A percentile compares a stretch with the other conserved stretches of the same genome.
These are phyloP conservation scores for Macroramphosus scolopax DNA, from an alignment of 2,797 vertebrate species.

Conservation along the genomic window DNA sequence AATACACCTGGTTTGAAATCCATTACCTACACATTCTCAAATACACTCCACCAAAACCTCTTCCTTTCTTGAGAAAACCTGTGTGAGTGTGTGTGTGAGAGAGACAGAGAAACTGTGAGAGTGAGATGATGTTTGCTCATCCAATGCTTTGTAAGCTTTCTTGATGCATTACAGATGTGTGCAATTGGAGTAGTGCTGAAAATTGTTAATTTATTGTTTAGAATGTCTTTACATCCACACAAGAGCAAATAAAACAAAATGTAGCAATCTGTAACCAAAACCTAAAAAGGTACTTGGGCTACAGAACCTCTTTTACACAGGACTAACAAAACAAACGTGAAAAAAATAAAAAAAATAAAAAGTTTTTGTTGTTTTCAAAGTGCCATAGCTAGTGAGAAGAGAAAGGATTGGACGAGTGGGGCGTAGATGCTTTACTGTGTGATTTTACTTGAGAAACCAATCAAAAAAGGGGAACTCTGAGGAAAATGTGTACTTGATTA, in stretches of 20 bases:
- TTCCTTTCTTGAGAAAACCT: slow-evolving; percentile 51
- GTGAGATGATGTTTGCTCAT: slow-evolving; percentile 56
- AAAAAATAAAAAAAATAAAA: slow-evolving; percentile 35
- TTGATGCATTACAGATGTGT: slow-evolving; percentile 68
- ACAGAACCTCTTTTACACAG: slow-evolving; percentile 69
- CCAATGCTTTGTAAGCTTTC: slow-evolving; percentile 71
- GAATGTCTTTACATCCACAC: slow-evolving; percentile 76
- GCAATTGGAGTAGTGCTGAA: slow-evolving; percentile 68
- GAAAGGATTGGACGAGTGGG: slow-evolving; percentile 63
- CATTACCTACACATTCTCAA: slow-evolving; percentile 58
- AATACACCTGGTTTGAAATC: slow-evolving; percentile 56
- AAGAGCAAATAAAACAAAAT: slow-evolving; percentile 73
- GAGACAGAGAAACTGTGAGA: slow-evolving; percentile 36
- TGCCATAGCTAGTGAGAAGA: slow-evolving; percentile 80
- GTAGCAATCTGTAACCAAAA: slow-evolving; percentile 76
- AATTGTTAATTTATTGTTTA: slow-evolving; percentile 75
- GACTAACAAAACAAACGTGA: slow-evolving; percentile 51
- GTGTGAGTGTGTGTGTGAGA: slow-evolving; percentile 19
- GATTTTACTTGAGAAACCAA: slow-evolving; percentile 75
- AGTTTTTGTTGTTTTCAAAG: slow-evolving; percentile 72
- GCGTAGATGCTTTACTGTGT: slow-evolving; percentile 72
- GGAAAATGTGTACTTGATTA: slow-evolving; percentile 69
- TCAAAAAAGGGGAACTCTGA: slow-evolving; percentile 66
- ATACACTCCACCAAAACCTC: slow-evolving; percentile 50
- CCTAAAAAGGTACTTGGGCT: slow-evolving; percentile 60